phyloP scores from a whole-genome alignment of 2,797 vertebrate genomes.

The Hydrolagus colliei region DNA sequence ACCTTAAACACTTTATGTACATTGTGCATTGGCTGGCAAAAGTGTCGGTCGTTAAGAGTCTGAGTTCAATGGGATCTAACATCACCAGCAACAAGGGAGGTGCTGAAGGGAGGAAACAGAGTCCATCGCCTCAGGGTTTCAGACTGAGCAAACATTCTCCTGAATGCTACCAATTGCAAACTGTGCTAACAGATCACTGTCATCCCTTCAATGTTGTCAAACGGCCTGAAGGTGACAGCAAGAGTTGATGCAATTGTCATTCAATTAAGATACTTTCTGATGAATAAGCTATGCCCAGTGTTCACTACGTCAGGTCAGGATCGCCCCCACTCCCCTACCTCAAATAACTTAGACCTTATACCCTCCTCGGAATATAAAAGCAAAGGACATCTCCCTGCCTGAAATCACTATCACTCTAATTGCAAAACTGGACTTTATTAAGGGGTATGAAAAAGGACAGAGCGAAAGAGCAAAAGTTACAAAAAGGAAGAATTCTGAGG shows the following conservation, averaged over 20 bases:
- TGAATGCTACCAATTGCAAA: not conserved
- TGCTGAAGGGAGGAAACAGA: not conserved
- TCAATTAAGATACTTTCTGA: not conserved
- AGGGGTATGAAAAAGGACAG: no score
- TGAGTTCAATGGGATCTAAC: not conserved
- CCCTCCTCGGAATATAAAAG: not conserved
- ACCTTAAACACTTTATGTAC: no score
- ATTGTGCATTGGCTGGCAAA: no score
- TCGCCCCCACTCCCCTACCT: not conserved
- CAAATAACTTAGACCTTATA: no score
- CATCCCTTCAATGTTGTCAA: not conserved
- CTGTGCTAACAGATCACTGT: not conserved
- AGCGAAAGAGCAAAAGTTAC: no score
- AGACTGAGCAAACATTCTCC: not conserved
- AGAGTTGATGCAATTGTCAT: no score
- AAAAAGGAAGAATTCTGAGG: no score
- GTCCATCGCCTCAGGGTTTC: not conserved
- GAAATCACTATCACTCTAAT: not conserved
- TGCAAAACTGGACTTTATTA: no score
- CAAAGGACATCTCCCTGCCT: not conserved
- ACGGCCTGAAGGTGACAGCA: not conserved
- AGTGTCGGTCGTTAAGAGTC: not conserved
- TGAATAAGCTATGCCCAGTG: no score
- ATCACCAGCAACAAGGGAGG: not conserved
- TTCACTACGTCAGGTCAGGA: not conserved